Base-by-base conservation (phyloP, 2,113 vertebrate species). In the Mesoclemmys tuberculata region DNA sequence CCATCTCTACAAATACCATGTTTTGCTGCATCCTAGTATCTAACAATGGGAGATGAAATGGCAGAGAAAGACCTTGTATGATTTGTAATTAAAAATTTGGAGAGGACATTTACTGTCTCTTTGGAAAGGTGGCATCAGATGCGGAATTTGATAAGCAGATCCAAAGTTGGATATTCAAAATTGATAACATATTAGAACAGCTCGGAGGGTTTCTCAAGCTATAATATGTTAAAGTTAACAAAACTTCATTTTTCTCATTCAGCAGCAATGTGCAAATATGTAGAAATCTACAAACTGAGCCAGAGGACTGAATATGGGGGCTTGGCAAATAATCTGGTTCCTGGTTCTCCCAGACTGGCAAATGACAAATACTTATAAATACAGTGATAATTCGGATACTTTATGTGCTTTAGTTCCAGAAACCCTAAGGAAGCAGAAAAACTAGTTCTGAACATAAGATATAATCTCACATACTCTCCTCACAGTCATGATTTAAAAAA, bases 401-500 rank as follows among this genome's bases (percentile, higher is more conserved):
- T 93, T 84, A 27, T 29, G 61, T 58, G 35, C 35, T 38, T 71
- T 14, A n/a, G 21, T 71, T 58, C 38, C 55, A 80, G 4, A 77
- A 85, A 84, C 51, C 21, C 19, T 38, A 71, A n/a, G n/a, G 51
- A 87, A 95, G 79, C 2, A 95, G 77, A 89, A 79, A 85, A 49
- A 58, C 29, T 14, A 31, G 27, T 61, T 61, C 26, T 29, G 27
- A 61, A 31, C 29, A 61, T 29, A 27, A 89, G 4, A 8, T 87
- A 85, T 82, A n/a, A 29, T 48, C 80, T 87, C 84, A 58, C n/a
- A 48, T 27, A 74, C 22, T 5, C 5, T 35, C 10, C 51, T 79
- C 54, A 54, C 5, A 81, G n/a, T 10, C 11, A 46, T 14, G 64
- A 74, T 84, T 87, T 80, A n/a, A 89, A 85, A 88, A 51, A 68